Evolutionary conservation across 2,888 invertebrate species (phyloP), one percentile per base, ranked within the genome.

Genomic region (Reticulitermes lucifugus): DNA sequence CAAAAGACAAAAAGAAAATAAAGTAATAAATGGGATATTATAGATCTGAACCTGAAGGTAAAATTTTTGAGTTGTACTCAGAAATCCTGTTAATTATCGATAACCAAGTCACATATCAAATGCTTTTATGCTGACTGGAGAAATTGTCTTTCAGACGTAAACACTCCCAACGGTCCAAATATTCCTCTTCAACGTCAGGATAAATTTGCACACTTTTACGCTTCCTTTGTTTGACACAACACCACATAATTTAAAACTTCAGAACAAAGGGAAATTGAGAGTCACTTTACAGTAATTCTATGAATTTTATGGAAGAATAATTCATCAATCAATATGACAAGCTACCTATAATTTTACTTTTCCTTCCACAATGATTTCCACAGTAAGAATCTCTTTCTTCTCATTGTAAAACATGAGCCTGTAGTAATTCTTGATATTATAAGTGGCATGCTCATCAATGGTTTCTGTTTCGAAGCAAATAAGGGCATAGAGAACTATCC

Each of bases 281-380:
- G 80, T 80, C 80, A 80, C 51, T 80, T 80, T 80, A 22, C 7
- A 80, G 51, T 60, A 80, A 80, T 80, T 80, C 80, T 59, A 59
- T 35, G 75, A 71, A 55, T 60, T 77, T 55, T 79, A 79, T 22
- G 43, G 41, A 65, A 79, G 55, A 79, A 51, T 21, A 84, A 59
- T 84, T 79, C 79, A 84, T 84, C 84, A 59, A 79, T 84, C 84
- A 84, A 60, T 9, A 73, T 84, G 84, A 84, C 79, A 84, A 80
- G 35, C 80, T 59, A 80, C 80, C 80, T 80, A 80, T 80, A 80
- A 80, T 80, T 60, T 80, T 35, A 14, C 12, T 18, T 60, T 29
- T 51, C 55, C 51, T 80, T 21, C 35, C 21, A 80, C 29, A 59
- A 35, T 29, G 35, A 55, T 80, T 79, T 80, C 51, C 73, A 73